Evolutionary conservation across 2,888 invertebrate species (phyloP).

Genomic region (Nomada goodeniana): DNA sequence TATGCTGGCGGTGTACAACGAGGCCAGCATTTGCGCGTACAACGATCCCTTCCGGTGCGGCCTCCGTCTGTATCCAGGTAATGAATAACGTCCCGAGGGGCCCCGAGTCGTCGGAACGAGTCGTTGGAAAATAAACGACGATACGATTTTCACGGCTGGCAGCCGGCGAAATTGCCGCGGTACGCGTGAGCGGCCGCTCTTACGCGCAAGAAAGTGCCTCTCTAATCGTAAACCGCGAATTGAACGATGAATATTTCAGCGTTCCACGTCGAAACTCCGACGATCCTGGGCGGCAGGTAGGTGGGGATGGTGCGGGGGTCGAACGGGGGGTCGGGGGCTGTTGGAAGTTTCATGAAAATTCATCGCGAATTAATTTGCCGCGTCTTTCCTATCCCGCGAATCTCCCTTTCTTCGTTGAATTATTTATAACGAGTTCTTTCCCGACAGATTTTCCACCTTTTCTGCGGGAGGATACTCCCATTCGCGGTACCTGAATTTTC

Average conservation of each 20-base stretch:
- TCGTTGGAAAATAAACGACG: constrained; percentile 10
- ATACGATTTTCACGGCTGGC: constrained; percentile 45
- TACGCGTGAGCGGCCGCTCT: constrained; percentile 17
- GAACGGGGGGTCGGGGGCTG: no score
- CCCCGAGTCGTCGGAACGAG: background rate
- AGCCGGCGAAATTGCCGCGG: constrained; percentile 43
- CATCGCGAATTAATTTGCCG: constrained; percentile 25
- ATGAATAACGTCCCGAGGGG: constrained; percentile 28
- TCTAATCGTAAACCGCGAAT: constrained; percentile 39
- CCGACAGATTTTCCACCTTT: background rate
- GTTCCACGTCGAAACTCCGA: constrained; percentile 1
- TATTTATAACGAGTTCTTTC: background rate
- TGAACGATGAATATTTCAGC: constrained; percentile 30
- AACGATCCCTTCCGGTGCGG: constrained; percentile 94
- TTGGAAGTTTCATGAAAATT: constrained; percentile 38
- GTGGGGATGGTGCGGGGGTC: background rate
- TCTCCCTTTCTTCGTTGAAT: background rate
- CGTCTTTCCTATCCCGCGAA: background rate
- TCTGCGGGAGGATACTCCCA: background rate
- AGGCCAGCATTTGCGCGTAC: constrained; percentile 93
- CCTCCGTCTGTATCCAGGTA: constrained; percentile 91
- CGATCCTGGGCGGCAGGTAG: no score
- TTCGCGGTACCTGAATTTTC: background rate
- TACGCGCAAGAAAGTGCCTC: constrained; percentile 60
- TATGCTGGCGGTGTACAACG: constrained; percentile 94